A percentile compares a stretch with the other conserved stretches of the same genome.
Conservation (phyloP, 2,113 vertebrate species). For the Pomatorhinus ruficollis region DNA sequence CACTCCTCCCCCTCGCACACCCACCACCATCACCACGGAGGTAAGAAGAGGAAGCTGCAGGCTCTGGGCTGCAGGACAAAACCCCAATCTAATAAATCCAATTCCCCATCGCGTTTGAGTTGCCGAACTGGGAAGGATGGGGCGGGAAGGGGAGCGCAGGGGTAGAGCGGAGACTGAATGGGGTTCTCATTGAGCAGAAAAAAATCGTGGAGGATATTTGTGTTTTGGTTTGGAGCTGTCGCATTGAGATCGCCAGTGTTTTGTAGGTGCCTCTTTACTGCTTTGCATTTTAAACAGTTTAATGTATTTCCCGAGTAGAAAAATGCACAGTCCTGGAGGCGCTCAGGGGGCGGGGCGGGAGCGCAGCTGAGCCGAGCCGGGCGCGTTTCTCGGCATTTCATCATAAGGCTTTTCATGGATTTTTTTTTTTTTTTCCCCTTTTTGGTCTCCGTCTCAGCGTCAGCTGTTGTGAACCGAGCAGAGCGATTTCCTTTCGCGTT, state of each 20-base stretch:
- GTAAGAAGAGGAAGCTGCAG: constrained; percentile 65
- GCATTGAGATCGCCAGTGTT: not conserved
- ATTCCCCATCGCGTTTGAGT: constrained; percentile 8
- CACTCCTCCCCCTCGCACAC: constrained; percentile 42
- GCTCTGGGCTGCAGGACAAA: constrained; percentile 27
- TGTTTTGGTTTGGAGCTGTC: constrained; percentile 5
- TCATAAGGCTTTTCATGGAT: constrained; percentile 50
- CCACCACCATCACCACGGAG: constrained; percentile 53
- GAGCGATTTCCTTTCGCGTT: not conserved
- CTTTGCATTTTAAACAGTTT: constrained; percentile 53
- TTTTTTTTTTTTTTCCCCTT: not conserved
- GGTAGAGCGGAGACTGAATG: not conserved
- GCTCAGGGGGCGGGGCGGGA: constrained; percentile 60
- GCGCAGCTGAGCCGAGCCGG: constrained; percentile 58
- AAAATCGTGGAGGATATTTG: constrained; percentile 10
- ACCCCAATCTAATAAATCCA: constrained; percentile 56
- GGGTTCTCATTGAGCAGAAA: constrained; percentile 20
- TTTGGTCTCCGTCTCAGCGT: constrained; percentile 11
- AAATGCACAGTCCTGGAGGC: constrained; percentile 45
- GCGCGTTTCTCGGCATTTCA: constrained; percentile 61
- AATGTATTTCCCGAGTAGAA: constrained; percentile 42
- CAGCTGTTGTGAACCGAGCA: constrained; percentile 32
- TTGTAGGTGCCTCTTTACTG: constrained; percentile 39
- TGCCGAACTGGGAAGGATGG: constrained; percentile 5
- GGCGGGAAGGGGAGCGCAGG: not conserved